Evolutionary conservation across 2,888 invertebrate genomes (phyloP).

Genomic region (Heliconius ismenius): DNA sequence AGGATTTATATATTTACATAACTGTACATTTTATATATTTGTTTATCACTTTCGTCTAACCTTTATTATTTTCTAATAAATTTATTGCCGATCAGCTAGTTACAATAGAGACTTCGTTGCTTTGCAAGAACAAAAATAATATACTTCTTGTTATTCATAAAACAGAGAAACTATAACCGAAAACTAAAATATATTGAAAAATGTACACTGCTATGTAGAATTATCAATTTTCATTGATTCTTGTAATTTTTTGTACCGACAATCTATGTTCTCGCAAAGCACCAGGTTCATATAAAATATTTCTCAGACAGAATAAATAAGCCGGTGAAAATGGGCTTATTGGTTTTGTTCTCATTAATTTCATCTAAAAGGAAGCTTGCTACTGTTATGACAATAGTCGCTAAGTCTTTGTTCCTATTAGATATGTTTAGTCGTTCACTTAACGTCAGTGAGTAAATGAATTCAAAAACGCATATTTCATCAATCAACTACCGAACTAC

Average conservation of each 20-base stretch:
- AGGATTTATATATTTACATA: constrained; percentile 75
- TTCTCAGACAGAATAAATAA: constrained; percentile 38
- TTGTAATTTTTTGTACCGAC: neutral
- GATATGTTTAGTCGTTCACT: constrained; percentile 32
- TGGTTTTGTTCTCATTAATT: neutral
- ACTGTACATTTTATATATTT: constrained; percentile 64
- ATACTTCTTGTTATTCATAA: neutral
- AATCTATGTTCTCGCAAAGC: constrained; percentile 4
- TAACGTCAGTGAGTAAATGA: constrained; percentile 13
- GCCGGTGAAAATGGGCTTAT: constrained; percentile 15
- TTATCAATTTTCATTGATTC: neutral
- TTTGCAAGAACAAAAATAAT: constrained; percentile 10
- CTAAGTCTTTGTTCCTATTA: constrained; percentile 27
- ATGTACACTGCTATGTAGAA: neutral
- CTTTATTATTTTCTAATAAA: constrained; percentile 58
- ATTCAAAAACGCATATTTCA: constrained; percentile 11
- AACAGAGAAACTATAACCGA: neutral
- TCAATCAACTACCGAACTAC: constrained; percentile 14
- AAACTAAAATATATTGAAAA: neutral
- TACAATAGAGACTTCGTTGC: constrained; percentile 52
- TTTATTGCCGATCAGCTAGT: constrained; percentile 76
- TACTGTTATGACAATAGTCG: constrained; percentile 25
- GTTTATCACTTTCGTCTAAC: constrained; percentile 44
- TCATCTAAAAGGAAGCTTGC: constrained; percentile 22
- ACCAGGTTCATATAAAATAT: constrained; percentile 40